These are phyloP conservation scores for Notolabrus celidotus DNA, from an alignment of 2,797 vertebrate species.

Conservation along the genomic window DNA sequence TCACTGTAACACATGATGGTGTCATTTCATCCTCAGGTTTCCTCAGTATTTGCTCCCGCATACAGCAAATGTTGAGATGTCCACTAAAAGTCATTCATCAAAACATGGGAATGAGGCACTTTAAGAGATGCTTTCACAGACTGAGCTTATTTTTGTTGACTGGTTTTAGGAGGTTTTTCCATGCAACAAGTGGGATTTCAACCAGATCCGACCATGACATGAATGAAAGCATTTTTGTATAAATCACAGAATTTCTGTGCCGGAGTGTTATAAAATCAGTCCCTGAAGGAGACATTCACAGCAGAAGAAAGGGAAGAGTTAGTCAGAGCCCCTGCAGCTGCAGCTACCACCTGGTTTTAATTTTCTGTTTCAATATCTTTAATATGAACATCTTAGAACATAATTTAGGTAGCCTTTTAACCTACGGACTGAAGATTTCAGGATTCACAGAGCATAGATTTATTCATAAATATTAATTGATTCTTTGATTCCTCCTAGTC, in stretches of 20 bases:
- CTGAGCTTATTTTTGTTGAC: no score
- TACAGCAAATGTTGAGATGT: neutral
- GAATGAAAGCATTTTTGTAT: constrained; percentile 27
- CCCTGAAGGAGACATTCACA: neutral
- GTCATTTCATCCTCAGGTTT: neutral
- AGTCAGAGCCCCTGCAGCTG: neutral
- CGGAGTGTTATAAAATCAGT: neutral
- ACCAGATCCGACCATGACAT: constrained; percentile 10
- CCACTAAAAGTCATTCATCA: neutral
- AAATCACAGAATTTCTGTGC: constrained; percentile 4
- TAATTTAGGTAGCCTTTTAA: neutral
- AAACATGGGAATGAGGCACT: neutral
- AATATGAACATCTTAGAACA: neutral
- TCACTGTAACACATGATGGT: neutral
- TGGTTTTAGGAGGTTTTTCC: neutral
- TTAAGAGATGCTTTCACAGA: neutral
- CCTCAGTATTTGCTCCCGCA: neutral
- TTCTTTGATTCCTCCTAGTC: neutral
- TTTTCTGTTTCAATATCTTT: neutral
- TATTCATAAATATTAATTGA: neutral
- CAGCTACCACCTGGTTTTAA: neutral
- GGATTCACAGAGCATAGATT: no score
- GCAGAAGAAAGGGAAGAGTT: neutral
- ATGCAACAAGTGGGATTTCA: neutral
- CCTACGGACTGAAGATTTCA: constrained; percentile 1